Conservation (phyloP, 1,140 invertebrate species). For the Apis florea region DNA sequence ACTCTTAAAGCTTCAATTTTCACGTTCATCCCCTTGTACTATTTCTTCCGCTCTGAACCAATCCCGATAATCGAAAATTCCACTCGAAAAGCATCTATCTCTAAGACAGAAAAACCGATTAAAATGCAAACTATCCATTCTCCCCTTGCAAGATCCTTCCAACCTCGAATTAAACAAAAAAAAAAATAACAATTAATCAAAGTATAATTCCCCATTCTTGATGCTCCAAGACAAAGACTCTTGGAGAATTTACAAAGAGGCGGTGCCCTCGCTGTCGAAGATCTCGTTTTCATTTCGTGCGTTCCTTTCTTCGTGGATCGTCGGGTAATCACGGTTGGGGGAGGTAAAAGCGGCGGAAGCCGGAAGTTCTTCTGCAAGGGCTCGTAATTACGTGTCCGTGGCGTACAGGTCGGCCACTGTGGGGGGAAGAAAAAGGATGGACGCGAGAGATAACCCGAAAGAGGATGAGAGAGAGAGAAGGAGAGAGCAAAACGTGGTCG, state of each 20-base stretch:
- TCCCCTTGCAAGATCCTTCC: background rate
- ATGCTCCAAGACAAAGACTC: background rate
- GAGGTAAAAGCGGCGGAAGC: constrained; percentile 32
- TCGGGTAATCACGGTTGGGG: constrained; percentile 27
- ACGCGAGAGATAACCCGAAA: constrained; percentile 39
- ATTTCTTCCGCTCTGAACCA: background rate
- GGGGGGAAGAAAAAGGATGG: constrained; percentile 42
- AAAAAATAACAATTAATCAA: background rate
- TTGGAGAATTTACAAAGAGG: constrained; percentile 1
- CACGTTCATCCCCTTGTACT: background rate
- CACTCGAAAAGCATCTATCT: background rate
- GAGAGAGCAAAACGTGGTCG: constrained; percentile 13
- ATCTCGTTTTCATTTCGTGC: constrained; percentile 48
- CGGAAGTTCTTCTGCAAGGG: constrained; percentile 50
- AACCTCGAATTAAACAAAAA: background rate
- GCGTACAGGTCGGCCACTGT: constrained; percentile 11
- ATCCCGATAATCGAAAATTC: background rate
- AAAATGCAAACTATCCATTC: background rate
- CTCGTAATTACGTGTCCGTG: constrained; percentile 67
- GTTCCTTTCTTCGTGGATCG: constrained; percentile 39
- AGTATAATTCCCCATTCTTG: background rate
- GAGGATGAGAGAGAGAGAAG: background rate
- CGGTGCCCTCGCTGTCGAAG: constrained; percentile 14
- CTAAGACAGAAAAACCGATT: background rate
- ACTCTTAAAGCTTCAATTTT: too few species aligned